Percentiles rank a stretch among this genome's conserved stretches.
Conservation (phyloP, 30 jellyfish, hydroid and myxozoan genomes). For the Aurelia sp. region DNA sequence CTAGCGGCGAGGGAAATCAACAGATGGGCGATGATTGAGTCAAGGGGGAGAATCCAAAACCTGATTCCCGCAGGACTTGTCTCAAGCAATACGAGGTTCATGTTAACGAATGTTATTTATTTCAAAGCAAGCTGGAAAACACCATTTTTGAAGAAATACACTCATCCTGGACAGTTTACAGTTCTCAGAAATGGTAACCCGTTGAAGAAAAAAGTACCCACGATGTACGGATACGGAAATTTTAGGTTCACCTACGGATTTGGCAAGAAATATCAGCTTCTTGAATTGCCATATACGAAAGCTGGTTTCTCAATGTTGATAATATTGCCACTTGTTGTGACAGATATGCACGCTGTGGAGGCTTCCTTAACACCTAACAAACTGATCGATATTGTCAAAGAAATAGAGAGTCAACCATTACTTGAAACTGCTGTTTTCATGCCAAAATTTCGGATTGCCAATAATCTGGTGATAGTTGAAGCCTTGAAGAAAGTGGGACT, state of each 20-base stretch:
- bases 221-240: constrained; percentile 68
- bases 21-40: constrained; percentile 64
- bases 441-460: constrained; percentile 76
- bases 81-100: constrained; percentile 52
- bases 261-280: constrained; percentile 19
- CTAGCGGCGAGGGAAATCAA: constrained; percentile 61
- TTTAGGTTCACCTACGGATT: constrained; percentile 28
- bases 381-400: background rate
- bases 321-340: constrained; percentile 54
- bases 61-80: constrained; percentile 33
- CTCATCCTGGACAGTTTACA: constrained; percentile 28
- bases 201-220: constrained; percentile 43
- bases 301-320: constrained; percentile 63
- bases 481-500: constrained; percentile 70
- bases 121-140: constrained; percentile 78
- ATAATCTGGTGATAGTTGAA: constrained; percentile 10
- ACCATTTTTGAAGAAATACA: constrained; percentile 34
- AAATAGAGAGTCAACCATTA: constrained; percentile 11
- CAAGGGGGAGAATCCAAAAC: constrained; percentile 75
- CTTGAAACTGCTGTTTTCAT: constrained; percentile 37
- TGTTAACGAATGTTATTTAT: constrained; percentile 78
- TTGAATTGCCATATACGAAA: constrained; percentile 76
- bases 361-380: constrained; percentile 9
- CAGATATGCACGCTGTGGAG: constrained; percentile 45
- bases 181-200: background rate